Evolutionary conservation across 1,140 invertebrate species (phyloP).

Genomic region (Trichonephila clavipes): DNA sequence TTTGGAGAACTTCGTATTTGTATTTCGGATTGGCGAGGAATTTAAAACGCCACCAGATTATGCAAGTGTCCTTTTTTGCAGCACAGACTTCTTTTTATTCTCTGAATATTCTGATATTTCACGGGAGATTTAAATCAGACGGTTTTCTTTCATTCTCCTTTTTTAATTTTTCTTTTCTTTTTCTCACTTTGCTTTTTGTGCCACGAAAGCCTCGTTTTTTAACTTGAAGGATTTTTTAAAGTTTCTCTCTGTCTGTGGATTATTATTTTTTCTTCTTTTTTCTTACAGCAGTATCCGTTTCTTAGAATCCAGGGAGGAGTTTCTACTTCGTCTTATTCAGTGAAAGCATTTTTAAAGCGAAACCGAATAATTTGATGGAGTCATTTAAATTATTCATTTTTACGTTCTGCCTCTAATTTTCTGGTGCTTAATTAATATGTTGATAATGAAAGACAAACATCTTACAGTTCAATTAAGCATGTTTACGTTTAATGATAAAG

Average conservation of each 20-base stretch:
- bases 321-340: background rate
- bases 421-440: too few relatives aligned
- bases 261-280: background rate
- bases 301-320: background rate
- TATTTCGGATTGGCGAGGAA: slow-evolving; percentile 34
- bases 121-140: slow-evolving; percentile 30
- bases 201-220: slow-evolving; percentile 1
- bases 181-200: background rate
- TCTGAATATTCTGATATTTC: slow-evolving; percentile 28
- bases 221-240: background rate
- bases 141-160: background rate
- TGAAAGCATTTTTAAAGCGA: background rate
- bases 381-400: too few relatives aligned
- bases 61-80: background rate
- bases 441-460: too few relatives aligned
- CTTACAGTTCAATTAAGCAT: too few relatives aligned
- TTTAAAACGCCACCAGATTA: slow-evolving; percentile 34
- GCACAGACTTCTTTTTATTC: background rate
- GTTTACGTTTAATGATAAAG: too few relatives aligned
- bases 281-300: background rate
- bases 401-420: too few relatives aligned
- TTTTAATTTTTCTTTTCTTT: background rate
- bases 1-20: slow-evolving; percentile 41
- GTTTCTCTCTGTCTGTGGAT: background rate
- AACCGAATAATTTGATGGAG: background rate